A percentile compares a stretch with the other conserved stretches of the same genome.
Evolutionary conservation across 2,888 invertebrate genomes (phyloP).

Genomic region (Tetragnatha montana): DNA sequence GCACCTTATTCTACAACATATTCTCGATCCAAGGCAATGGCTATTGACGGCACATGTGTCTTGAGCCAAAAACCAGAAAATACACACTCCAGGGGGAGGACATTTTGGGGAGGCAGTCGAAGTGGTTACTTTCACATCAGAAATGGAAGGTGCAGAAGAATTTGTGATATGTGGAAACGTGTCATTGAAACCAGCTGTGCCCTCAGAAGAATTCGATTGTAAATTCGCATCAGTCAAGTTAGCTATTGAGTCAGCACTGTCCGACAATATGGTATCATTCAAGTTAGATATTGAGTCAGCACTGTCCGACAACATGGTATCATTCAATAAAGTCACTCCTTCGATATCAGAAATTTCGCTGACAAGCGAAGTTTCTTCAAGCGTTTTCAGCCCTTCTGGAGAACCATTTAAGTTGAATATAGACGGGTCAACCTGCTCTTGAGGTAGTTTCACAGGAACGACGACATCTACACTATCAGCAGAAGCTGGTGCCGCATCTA

Average conservation of each 20-base stretch:
- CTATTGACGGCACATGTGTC: conserved; percentile 37
- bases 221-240: too few relatives aligned
- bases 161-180: neutral
- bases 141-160: neutral
- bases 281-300: too few relatives aligned
- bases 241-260: too few relatives aligned
- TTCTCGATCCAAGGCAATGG: conserved; percentile 32
- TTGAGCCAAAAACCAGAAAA: conserved; percentile 43
- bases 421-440: neutral
- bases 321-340: too few relatives aligned
- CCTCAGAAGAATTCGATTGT: too few relatives aligned
- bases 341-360: neutral
- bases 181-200: too few relatives aligned
- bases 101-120: neutral
- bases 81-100: conserved; percentile 44
- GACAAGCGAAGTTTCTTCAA: neutral
- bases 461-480: neutral
- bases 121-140: neutral
- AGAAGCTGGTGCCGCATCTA: neutral
- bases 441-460: neutral
- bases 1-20: conserved; percentile 53
- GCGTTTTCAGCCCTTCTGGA: neutral
- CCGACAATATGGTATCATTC: too few relatives aligned
- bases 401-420: neutral
- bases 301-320: too few relatives aligned